Evolutionary conservation across 2,888 invertebrate species (phyloP).

Genomic region (Athrips mouffetella): DNA sequence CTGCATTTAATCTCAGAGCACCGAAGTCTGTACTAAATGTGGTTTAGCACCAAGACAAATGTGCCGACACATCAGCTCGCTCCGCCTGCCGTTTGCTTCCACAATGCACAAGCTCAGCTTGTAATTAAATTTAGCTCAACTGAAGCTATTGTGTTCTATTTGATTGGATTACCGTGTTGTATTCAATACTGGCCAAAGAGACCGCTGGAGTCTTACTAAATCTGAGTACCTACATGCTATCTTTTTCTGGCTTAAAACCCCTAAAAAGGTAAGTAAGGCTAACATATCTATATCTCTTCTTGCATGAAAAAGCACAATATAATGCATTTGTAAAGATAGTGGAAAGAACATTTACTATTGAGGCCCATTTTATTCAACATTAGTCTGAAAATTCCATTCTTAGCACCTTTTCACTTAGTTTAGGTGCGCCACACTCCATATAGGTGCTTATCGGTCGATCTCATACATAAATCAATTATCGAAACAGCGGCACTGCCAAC

Average conservation of each 20-base stretch:
- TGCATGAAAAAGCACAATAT: no score
- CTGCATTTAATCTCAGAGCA: neutral
- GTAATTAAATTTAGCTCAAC: neutral
- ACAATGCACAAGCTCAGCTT: neutral
- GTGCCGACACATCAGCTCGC: neutral
- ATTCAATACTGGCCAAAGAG: no score
- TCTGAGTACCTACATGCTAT: no score
- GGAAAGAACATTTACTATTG: no score
- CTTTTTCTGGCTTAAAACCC: no score
- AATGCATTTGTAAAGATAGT: no score
- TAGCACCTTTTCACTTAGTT: no score
- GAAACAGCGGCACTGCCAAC: neutral
- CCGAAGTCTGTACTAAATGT: neutral
- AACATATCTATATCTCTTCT: no score
- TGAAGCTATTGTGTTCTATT: neutral
- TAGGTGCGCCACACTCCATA: neutral
- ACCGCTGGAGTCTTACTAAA: no score
- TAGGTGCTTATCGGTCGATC: neutral
- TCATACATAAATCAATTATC: constrained; percentile 5
- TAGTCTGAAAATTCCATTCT: no score
- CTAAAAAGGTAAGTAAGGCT: no score
- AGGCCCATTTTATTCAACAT: no score
- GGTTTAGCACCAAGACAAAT: constrained; percentile 1
- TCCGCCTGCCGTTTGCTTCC: neutral
- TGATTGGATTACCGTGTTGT: neutral